These are phyloP conservation scores for Astropecten irregularis DNA, from an alignment of 53 echinoderm and acorn worm species.

Conservation along the genomic window DNA sequence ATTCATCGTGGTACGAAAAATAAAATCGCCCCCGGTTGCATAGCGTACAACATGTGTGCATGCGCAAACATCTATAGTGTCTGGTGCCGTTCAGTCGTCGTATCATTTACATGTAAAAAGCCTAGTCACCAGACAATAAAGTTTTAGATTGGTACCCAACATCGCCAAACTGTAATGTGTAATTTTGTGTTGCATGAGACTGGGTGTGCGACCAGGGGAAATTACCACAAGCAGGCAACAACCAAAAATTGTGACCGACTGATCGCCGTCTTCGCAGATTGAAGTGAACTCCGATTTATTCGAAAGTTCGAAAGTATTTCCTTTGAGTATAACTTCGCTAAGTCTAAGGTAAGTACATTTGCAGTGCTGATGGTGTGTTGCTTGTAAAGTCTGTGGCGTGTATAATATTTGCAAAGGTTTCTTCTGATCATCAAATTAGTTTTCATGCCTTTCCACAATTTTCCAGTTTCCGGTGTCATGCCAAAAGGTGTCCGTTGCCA, in stretches of 20 bases:
- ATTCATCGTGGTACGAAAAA: too few relatives aligned
- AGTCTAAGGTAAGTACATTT: background rate
- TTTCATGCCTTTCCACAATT: too few relatives aligned
- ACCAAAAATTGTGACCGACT: background rate
- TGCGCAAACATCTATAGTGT: too few relatives aligned
- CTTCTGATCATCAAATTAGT: too few relatives aligned
- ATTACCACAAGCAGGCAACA: constrained; percentile 21
- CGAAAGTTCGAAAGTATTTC: background rate
- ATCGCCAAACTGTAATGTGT: background rate
- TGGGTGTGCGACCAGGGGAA: constrained; percentile 26
- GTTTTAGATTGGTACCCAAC: constrained; percentile 1
- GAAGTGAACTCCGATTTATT: too few relatives aligned
- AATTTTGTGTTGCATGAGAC: background rate
- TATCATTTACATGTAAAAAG: background rate
- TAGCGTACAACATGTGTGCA: too few relatives aligned
- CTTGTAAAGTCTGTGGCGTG: background rate
- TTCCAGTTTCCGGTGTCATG: too few relatives aligned
- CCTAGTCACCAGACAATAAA: background rate
- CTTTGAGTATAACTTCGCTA: background rate
- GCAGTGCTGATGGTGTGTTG: background rate
- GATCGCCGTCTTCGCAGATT: background rate
- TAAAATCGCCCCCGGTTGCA: too few relatives aligned
- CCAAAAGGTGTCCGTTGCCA: too few relatives aligned
- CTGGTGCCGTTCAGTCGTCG: too few relatives aligned
- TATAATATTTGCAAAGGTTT: background rate